Conservation (phyloP, 2,113 vertebrate genomes). For the Phycodurus eques region DNA sequence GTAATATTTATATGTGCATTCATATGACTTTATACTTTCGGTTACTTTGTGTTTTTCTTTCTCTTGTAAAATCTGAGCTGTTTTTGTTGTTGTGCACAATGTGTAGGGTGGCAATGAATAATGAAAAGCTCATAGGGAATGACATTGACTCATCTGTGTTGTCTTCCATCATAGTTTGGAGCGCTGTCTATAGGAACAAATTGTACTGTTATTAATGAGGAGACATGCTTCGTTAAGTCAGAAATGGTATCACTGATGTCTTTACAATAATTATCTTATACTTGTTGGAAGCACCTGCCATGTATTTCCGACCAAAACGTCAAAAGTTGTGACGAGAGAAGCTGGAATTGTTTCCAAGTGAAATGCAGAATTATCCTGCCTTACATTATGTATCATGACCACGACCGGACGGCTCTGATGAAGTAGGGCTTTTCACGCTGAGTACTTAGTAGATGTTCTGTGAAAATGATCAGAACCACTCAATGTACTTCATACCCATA, state of each 20-base stretch:
- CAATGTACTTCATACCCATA: not conserved
- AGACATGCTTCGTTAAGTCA: not conserved
- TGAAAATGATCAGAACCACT: not conserved
- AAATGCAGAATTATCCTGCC: constrained; percentile 15
- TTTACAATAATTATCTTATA: not conserved
- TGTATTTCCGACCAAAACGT: constrained; percentile 41
- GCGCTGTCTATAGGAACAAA: constrained; percentile 20
- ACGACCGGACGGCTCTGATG: not conserved
- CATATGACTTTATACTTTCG: constrained; percentile 47
- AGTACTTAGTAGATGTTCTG: not conserved
- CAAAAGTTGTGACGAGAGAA: not conserved
- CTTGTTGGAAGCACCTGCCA: constrained; percentile 5
- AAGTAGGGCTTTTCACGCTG: constrained; percentile 5
- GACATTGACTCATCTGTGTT: not conserved
- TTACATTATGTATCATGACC: constrained; percentile 1
- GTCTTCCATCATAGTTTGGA: constrained; percentile 30
- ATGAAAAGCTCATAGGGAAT: constrained; percentile 3
- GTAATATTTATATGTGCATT: constrained; percentile 43
- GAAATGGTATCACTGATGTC: constrained; percentile 10
- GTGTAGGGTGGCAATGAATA: constrained; percentile 14
- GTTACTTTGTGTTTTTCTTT: constrained; percentile 29
- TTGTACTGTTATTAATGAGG: constrained; percentile 4
- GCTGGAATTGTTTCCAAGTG: constrained; percentile 13
- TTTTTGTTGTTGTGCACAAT: constrained; percentile 18
- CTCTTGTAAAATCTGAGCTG: constrained; percentile 51